A percentile compares a stretch with the other conserved stretches of the same genome.
These are phyloP conservation scores for Xylocampa areola DNA, from an alignment of 2,888 invertebrate genomes.

Conservation along the genomic window DNA sequence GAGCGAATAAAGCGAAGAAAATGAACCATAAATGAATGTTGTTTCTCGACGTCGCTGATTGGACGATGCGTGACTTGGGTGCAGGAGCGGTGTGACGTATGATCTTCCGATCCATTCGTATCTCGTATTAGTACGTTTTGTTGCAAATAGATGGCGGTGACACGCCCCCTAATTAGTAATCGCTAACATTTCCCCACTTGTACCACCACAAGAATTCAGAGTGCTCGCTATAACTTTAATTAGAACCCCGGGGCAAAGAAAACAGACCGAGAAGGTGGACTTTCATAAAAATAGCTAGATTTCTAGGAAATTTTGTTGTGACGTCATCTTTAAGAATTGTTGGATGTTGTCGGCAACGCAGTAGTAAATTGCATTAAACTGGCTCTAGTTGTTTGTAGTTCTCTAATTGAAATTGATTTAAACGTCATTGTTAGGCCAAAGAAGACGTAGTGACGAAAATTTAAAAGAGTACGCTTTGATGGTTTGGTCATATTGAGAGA, in stretches of 20 bases:
- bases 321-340: conserved; percentile 15
- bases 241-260: conserved; percentile 78
- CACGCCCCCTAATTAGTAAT: conserved; percentile 33
- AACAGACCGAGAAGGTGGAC: conserved; percentile 69
- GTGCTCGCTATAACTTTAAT: conserved; percentile 81
- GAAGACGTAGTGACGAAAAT: no score
- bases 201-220: conserved; percentile 59
- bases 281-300: conserved; percentile 72
- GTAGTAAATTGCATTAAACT: conserved; percentile 21
- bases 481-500: no score
- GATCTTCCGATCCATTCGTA: no score
- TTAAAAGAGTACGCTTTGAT: no score
- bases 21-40: no score
- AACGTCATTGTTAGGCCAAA: no score
- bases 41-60: no score
- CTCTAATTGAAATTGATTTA: neutral
- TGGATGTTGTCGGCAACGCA: conserved; percentile 10
- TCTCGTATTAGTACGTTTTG: no score
- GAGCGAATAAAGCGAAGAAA: no score
- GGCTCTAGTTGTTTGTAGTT: neutral
- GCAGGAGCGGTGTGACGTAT: no score
- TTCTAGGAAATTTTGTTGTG: conserved; percentile 54
- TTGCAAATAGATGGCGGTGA: no score
- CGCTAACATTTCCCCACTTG: conserved; percentile 54
- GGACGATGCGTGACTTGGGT: no score